Conservation (phyloP, 2,888 invertebrate genomes). For the Nephrocerus scutellatus region DNA sequence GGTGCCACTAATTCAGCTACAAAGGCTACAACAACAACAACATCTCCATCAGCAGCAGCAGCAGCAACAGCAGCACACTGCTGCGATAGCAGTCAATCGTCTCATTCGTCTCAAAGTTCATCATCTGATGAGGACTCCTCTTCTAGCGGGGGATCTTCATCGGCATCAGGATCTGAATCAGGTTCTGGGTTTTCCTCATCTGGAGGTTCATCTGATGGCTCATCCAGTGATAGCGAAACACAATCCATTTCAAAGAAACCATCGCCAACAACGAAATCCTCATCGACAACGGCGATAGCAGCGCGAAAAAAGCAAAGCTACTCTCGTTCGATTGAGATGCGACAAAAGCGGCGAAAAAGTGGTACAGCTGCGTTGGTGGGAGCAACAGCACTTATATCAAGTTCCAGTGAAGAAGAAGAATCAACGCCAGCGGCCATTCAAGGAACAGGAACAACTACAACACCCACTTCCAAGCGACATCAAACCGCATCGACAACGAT, state of each 20-base stretch:
- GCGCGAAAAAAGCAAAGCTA: constrained; percentile 36
- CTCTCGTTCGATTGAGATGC: constrained; percentile 35
- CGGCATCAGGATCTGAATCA: constrained; percentile 25
- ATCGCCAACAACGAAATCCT: constrained; percentile 20
- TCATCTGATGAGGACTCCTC: constrained; percentile 38
- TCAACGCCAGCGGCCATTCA: constrained; percentile 14
- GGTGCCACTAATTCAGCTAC: constrained; percentile 9
- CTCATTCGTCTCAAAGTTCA: constrained; percentile 37
- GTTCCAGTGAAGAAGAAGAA: constrained; percentile 29
- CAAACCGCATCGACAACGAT: constrained; percentile 16
- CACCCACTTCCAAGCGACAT: no score
- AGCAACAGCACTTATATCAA: constrained; percentile 23
- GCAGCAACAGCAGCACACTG: constrained; percentile 1
- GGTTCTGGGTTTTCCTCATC: constrained; percentile 28
- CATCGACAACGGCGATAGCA: constrained; percentile 11
- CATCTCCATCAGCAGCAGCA: constrained; percentile 13
- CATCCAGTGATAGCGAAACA: constrained; percentile 13
- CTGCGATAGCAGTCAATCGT: constrained; percentile 30
- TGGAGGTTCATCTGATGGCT: constrained; percentile 26
- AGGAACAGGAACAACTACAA: constrained; percentile 14
- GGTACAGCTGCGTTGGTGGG: constrained; percentile 23
- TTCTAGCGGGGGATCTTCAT: constrained; percentile 32
- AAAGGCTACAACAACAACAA: constrained; percentile 18
- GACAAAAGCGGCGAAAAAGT: constrained; percentile 33
- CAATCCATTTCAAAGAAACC: constrained; percentile 15